Conservation (phyloP, 1,140 invertebrate genomes). For the Macrocentrus cingulum region DNA sequence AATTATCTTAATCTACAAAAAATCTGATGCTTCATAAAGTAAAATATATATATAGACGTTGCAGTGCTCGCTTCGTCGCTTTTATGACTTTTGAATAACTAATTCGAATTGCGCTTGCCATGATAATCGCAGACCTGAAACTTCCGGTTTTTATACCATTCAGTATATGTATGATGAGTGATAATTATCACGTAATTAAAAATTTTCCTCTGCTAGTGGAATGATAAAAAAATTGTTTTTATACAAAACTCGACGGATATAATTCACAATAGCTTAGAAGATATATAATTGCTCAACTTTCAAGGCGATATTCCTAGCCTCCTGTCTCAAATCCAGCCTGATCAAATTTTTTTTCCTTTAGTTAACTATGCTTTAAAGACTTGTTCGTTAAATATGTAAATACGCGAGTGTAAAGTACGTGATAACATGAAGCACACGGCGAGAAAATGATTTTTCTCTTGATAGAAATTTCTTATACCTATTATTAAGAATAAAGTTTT, state of each 20-base stretch:
- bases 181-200: slow-evolving; percentile 18
- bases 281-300: slow-evolving; percentile 49
- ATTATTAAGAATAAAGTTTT: too few species aligned
- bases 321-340: slow-evolving; percentile 72
- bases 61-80: slow-evolving; percentile 23
- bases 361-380: background rate
- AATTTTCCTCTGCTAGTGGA: slow-evolving; percentile 4
- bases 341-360: slow-evolving; percentile 54
- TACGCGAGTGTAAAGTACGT: slow-evolving; percentile 8
- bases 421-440: too few species aligned
- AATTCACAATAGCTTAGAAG: slow-evolving; percentile 60
- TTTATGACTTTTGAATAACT: slow-evolving; percentile 27
- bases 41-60: slow-evolving; percentile 14
- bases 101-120: slow-evolving; percentile 20
- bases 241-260: too few species aligned
- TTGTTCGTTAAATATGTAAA: slow-evolving; percentile 12
- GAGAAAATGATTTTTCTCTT: background rate
- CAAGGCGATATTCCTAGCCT: slow-evolving; percentile 63
- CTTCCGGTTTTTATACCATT: slow-evolving; percentile 24
- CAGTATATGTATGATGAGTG: slow-evolving; percentile 18
- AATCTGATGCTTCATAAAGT: slow-evolving; percentile 29
- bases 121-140: slow-evolving; percentile 20
- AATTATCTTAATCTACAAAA: slow-evolving; percentile 35
- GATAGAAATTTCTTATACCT: too few species aligned
- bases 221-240: background rate